Conservation (phyloP, 2,797 vertebrate genomes). For the Falco concolor region DNA sequence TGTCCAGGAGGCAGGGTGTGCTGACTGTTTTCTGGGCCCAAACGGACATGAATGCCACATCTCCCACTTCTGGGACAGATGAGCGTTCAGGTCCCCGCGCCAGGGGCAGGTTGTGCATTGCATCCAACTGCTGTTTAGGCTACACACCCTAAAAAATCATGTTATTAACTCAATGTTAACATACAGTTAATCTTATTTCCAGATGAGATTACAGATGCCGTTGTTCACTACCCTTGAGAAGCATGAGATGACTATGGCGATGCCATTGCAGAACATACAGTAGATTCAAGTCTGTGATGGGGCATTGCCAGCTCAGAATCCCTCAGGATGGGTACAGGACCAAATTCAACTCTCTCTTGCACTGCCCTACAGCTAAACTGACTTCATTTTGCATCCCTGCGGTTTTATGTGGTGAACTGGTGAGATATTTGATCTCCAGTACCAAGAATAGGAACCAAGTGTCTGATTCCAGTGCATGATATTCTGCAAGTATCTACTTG, state of each 20-base stretch:
- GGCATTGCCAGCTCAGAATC: background rate
- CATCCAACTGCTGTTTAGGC: background rate
- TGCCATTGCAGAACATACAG: background rate
- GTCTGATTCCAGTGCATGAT: background rate
- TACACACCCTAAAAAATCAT: background rate
- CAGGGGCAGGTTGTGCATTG: background rate
- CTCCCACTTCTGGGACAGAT: background rate
- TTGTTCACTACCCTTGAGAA: background rate
- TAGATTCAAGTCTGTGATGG: background rate
- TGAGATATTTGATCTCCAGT: background rate
- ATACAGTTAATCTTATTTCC: background rate
- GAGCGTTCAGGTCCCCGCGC: background rate
- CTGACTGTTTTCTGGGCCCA: accelerated
- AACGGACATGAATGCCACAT: background rate
- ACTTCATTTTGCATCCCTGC: background rate
- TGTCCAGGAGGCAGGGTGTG: accelerated
- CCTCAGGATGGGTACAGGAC: background rate
- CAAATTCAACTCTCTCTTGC: background rate
- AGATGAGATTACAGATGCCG: background rate
- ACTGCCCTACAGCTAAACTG: background rate
- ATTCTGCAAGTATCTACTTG: background rate
- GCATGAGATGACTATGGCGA: background rate
- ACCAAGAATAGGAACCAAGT: background rate
- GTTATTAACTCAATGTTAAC: background rate
- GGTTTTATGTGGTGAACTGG: background rate